Evolutionary conservation across 2,797 vertebrate genomes (phyloP).

Genomic region (Periophthalmus magnuspinnatus): DNA sequence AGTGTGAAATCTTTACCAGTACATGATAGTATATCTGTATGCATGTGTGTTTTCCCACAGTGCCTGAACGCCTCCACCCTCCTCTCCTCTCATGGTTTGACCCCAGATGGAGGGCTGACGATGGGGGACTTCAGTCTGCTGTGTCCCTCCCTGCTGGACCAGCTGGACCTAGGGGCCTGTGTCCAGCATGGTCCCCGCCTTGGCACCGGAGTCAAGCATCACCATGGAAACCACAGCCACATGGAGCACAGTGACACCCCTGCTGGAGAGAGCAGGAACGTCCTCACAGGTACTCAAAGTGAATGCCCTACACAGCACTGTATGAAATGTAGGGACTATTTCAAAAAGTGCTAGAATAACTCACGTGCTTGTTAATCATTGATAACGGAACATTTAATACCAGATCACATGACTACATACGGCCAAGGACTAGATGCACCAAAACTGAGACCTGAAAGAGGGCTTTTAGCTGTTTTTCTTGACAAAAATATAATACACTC

Average conservation of each 20-base stretch:
- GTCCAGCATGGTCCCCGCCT: conserved; percentile 68
- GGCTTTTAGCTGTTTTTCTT: too few species aligned
- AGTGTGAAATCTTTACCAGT: neutral
- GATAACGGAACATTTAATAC: too few species aligned
- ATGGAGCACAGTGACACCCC: conserved; percentile 8
- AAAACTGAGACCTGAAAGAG: too few species aligned
- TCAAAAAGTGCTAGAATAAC: too few species aligned
- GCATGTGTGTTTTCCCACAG: conserved; percentile 53
- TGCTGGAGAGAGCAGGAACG: conserved; percentile 33
- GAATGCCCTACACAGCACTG: too few species aligned
- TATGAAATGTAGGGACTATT: too few species aligned
- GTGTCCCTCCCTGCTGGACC: conserved; percentile 92
- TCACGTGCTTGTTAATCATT: too few species aligned
- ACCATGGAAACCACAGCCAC: conserved; percentile 51
- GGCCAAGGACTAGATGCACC: too few species aligned
- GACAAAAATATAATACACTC: too few species aligned
- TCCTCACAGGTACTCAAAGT: conserved; percentile 44
- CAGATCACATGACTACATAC: too few species aligned
- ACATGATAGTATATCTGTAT: neutral
- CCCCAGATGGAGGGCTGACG: conserved; percentile 74
- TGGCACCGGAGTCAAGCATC: conserved; percentile 3
- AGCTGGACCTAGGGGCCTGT: conserved; percentile 87
- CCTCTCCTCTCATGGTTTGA: conserved; percentile 87
- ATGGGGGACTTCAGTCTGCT: conserved; percentile 86
- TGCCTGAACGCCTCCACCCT: conserved; percentile 88